These are phyloP conservation scores for Prunella fulvescens DNA, from an alignment of 2,113 vertebrate genomes.

Conservation along the genomic window DNA sequence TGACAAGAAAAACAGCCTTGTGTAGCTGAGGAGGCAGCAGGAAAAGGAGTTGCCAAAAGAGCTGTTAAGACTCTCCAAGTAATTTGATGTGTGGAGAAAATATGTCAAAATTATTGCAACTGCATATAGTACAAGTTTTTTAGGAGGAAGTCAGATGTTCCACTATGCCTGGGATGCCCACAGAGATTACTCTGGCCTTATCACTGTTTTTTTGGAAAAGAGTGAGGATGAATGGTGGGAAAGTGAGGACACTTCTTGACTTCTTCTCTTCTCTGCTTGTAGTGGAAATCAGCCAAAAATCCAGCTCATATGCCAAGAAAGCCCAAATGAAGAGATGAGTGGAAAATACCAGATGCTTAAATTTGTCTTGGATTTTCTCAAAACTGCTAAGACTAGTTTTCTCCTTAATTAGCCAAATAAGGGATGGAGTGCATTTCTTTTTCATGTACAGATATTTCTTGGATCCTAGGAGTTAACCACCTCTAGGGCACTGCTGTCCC, in stretches of 20 bases:
- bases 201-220: neutral
- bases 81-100: neutral
- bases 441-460: neutral
- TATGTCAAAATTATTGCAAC: neutral
- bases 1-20: slow-evolving; percentile 1
- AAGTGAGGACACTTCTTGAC: slow-evolving; percentile 29
- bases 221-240: neutral
- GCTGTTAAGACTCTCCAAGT: neutral
- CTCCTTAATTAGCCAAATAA: slow-evolving; percentile 13
- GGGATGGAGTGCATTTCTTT: neutral
- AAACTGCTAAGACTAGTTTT: neutral
- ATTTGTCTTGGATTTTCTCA: slow-evolving; percentile 25
- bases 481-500: neutral
- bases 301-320: slow-evolving; percentile 32
- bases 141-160: neutral
- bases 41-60: neutral
- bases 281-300: slow-evolving; percentile 39
- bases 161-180: neutral
- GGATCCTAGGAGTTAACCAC: neutral
- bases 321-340: neutral
- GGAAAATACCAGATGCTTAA: slow-evolving; percentile 41
- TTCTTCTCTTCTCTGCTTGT: slow-evolving; percentile 18
- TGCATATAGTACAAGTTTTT: neutral
- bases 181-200: neutral
- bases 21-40: neutral